Percentiles rank a stretch among this genome's conserved stretches.
Conservation (phyloP, 1,140 invertebrate species). For the Lithobius niger region DNA sequence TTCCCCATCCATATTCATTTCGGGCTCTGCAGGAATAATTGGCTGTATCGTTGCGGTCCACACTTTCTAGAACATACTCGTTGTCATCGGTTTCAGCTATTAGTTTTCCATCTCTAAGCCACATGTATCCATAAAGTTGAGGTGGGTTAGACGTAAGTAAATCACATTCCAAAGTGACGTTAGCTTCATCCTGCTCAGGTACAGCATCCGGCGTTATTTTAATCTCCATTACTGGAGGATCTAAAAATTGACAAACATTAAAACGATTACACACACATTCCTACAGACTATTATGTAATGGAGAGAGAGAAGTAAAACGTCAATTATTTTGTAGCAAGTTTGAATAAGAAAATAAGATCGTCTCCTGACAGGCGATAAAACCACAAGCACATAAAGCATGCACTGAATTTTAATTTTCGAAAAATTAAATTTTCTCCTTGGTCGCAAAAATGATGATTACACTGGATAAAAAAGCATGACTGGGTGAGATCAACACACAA, state of each 20-base stretch:
- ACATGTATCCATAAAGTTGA: conserved; percentile 16
- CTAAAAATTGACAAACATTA: too few species aligned
- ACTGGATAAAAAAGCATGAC: background rate
- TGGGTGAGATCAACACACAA: too few species aligned
- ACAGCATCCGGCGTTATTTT: background rate
- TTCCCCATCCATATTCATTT: conserved; percentile 73
- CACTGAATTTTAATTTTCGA: too few species aligned
- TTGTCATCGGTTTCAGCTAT: conserved; percentile 19
- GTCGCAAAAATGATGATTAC: background rate
- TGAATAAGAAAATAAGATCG: background rate
- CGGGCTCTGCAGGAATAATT: conserved; percentile 79
- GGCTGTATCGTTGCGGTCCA: conserved; percentile 70
- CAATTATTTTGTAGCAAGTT: too few species aligned
- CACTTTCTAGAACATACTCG: conserved; percentile 59
- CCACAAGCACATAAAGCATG: too few species aligned
- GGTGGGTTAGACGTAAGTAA: conserved; percentile 21
- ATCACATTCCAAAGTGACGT: conserved; percentile 19
- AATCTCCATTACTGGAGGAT: background rate
- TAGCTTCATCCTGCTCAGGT: background rate
- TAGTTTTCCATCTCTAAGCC: conserved; percentile 18
- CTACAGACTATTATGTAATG: too few species aligned
- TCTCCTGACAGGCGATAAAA: too few species aligned
- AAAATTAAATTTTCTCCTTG: too few species aligned
- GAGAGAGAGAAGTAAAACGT: background rate
- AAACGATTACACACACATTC: too few species aligned